These are phyloP conservation scores for Chondrilla cf. caribensis DNA, from an alignment of 37 sponge, comb jelly and placozoan species.

Conservation along the genomic window DNA sequence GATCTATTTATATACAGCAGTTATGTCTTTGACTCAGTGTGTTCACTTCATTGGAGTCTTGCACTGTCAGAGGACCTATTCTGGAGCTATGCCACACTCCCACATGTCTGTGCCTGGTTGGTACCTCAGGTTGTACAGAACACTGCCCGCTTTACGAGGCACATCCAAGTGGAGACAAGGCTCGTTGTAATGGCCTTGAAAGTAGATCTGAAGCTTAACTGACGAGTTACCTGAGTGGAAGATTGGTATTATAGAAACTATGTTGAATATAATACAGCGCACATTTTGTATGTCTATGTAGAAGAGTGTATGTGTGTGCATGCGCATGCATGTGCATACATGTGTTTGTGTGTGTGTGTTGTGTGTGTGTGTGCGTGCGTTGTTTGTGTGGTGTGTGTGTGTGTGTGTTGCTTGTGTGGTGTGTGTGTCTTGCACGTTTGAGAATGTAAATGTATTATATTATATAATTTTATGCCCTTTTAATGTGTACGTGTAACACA, in stretches of 20 bases:
- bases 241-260: no score
- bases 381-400: neutral
- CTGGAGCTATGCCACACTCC: neutral
- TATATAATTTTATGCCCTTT: no score
- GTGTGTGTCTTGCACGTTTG: no score
- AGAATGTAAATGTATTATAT: no score
- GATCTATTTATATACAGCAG: no score
- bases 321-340: constrained; percentile 21
- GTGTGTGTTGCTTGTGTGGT: no score
- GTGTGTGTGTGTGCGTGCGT: neutral
- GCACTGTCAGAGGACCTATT: no score
- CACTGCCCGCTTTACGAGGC: neutral
- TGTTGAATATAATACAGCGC: no score
- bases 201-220: constrained; percentile 30
- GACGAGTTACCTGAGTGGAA: neutral
- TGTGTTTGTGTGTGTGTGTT: constrained; percentile 33
- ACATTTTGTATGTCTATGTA: neutral
- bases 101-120: constrained; percentile 1
- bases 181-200: constrained; percentile 81
- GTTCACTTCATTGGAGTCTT: no score
- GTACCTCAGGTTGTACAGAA: constrained; percentile 15
- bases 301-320: neutral
- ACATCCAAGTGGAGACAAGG: constrained; percentile 33
- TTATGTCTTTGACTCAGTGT: no score
- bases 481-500: no score